Evolutionary conservation across 2,888 invertebrate genomes (phyloP), one percentile per base, ranked within the genome.

Genomic region (Eretmocerus hayati): DNA sequence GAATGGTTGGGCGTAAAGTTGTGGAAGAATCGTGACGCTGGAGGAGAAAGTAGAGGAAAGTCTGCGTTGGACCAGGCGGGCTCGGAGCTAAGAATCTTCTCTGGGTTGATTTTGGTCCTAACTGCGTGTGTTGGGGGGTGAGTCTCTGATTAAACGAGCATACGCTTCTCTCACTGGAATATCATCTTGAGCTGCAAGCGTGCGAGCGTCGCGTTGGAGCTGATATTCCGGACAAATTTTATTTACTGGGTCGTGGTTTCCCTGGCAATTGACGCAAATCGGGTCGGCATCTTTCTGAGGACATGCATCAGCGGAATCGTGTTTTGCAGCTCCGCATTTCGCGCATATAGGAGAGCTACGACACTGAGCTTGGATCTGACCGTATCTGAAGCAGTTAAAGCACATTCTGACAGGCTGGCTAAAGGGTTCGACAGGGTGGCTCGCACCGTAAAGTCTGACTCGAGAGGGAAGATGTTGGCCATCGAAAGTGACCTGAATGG

Each of bases 341-440:
- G 13, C 26, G 13, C 44, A 44, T 2, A 20, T 2, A 4, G 18
- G 4, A 16, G 36, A 30, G 19, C 37, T 16, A 19, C 19, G 26
- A 18, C 45, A 38, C 13, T 31, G 15, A 2, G 3, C 13, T 11
- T 45, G 20, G 8, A 31, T n/a, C 3, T 45, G 38, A 0, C 45
- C 45, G 11, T 20, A 45, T 13, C 38, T 45, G 9, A 38, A 45
- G 18, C 31, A 45, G 2, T 21, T 31, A 5, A 31, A 45, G 22
- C 38, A 30, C 21, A 45, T 45, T 20, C 22, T 37, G 13, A 21
- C 13, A 2, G 45, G 38, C 2, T 19, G 30, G 5, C n/a, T n/a
- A 30, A 19, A 43, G 3, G n/a, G 18, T 0, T 22, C 11, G 6
- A 36, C 6, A 9, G 22, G n/a, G 23, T 46, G 15, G 13, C 11